phyloP scores from a whole-genome alignment of 2,797 vertebrate species.

The Margarornis squamiger region DNA sequence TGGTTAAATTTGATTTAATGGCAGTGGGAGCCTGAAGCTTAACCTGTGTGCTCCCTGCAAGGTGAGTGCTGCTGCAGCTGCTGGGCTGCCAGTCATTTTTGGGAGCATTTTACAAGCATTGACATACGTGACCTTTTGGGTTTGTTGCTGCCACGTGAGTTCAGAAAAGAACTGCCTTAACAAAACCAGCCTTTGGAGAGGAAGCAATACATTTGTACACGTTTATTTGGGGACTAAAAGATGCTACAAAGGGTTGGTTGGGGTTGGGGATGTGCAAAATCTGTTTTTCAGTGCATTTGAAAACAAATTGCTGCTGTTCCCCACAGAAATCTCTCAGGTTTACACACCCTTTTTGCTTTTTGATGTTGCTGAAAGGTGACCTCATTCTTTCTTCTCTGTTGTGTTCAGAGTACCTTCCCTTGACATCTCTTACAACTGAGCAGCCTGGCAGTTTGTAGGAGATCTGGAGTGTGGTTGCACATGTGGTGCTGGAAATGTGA shows the following conservation, averaged over 20 bases:
- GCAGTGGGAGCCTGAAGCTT: neutral
- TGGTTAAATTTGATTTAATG: neutral
- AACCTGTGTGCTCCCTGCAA: rapidly evolving
- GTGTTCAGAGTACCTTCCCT: neutral
- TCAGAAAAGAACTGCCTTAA: neutral
- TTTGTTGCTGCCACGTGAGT: neutral
- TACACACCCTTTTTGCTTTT: neutral
- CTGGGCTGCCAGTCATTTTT: neutral
- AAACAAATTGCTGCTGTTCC: neutral
- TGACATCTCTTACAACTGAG: neutral
- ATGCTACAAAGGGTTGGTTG: rapidly evolving
- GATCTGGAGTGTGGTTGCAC: neutral
- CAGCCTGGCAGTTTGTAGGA: neutral
- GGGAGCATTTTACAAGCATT: rapidly evolving
- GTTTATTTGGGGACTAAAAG: neutral
- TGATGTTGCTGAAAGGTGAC: neutral
- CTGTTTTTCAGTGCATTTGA: neutral
- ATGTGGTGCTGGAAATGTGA: neutral
- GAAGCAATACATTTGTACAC: rapidly evolving
- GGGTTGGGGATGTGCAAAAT: neutral
- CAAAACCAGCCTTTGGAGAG: neutral
- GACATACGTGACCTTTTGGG: neutral
- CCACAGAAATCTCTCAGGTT: neutral
- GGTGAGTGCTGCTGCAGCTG: neutral
- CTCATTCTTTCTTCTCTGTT: neutral